Percentiles rank a stretch among this genome's conserved stretches.
phyloP scores from a whole-genome alignment of 2,113 vertebrate species.

The Dicrurus megarhynchus region DNA sequence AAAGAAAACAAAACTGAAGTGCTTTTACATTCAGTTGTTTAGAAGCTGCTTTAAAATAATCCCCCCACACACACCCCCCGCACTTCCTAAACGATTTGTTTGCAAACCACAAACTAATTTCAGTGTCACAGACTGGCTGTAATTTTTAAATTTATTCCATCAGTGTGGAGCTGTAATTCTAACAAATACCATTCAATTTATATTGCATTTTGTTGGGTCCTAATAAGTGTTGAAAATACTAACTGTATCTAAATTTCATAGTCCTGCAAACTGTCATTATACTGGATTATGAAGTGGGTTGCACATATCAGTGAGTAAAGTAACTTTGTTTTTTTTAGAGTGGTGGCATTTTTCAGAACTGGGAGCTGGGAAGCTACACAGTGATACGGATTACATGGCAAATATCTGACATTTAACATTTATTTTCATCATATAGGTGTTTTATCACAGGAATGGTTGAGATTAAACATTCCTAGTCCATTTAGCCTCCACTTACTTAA shows the following conservation, averaged over 20 bases:
- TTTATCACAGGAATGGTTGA: neutral
- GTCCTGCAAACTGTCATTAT: neutral
- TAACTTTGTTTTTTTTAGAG: neutral
- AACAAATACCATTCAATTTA: constrained; percentile 27
- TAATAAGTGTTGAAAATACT: neutral
- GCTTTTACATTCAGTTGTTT: neutral
- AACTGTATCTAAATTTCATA: constrained; percentile 9
- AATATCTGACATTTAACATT: neutral
- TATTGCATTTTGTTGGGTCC: neutral
- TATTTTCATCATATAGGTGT: neutral
- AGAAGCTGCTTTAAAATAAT: constrained; percentile 28
- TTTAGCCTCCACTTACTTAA: neutral
- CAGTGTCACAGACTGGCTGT: constrained; percentile 6
- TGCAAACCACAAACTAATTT: constrained; percentile 36
- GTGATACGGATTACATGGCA: neutral
- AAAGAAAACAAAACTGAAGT: neutral
- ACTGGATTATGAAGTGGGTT: neutral
- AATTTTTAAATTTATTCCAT: constrained; percentile 34
- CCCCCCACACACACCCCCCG: neutral
- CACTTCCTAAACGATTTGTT: constrained; percentile 47
- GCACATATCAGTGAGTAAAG: neutral
- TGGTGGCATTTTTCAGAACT: neutral
- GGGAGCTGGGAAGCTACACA: neutral
- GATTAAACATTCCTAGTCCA: neutral
- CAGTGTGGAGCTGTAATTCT: constrained; percentile 24